Evolutionary conservation across 2,888 invertebrate genomes (phyloP), one percentile per base, ranked within the genome.

Genomic region (Drosophila longiperda): DNA sequence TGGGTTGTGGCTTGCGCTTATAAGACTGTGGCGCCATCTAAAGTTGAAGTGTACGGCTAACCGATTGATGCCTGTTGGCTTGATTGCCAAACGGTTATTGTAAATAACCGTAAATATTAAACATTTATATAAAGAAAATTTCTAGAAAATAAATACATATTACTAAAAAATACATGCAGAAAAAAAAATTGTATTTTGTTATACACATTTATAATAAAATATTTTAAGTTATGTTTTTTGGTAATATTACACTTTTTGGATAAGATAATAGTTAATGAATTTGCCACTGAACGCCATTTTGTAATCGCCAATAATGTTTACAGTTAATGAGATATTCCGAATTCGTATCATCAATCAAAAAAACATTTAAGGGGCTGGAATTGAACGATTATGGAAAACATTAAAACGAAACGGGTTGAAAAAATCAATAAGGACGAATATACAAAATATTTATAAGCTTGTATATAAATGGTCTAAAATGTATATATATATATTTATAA

Each of bases 391-490:
- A 61, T 67, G 78, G 50, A n/a, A 29, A 52, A 9, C 42, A 72
- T 68, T 63, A 58, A 69, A 66, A 64, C 58, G 66, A 64, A 78
- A 79, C 58, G 75, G 80, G 80, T 78, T 78, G 70, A 53, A 71
- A 23, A 78, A 75, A 75, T 65, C 70, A 42, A 78, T 67, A 40
- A 3, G 36, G 29, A 26, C 26, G 26, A 55, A 26, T 26, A 15
- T 23, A 45, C 26, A 33, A 17, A 23, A 23, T 58, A 54, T 66
- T 50, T 68, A 66, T 66, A 68, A 26, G 59, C 15, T 45, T 20
- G 12, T 45, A 45, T 23, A 15, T 23, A 45, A 45, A 23, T 45
- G 45, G 45, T 15, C 1, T 15, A 45, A 8, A 15, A 45, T 15
- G 12, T 4, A 15, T 1, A 15, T n/a, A 40, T 40, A 3, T 7